Conservation (phyloP, 2,113 vertebrate species). For the Corythornis cristatus region DNA sequence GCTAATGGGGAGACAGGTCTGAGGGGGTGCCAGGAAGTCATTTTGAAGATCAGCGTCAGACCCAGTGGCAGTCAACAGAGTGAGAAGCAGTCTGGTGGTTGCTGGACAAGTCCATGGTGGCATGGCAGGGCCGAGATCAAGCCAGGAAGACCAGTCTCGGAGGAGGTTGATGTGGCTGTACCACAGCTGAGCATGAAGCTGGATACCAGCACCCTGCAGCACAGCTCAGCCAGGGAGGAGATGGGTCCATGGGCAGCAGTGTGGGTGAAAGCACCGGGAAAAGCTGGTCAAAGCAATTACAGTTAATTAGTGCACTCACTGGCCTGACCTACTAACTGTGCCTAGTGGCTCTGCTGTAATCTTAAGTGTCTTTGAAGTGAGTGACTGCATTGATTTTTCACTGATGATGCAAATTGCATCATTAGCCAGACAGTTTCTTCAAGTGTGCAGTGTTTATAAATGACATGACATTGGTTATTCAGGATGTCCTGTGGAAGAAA, state of each 20-base stretch:
- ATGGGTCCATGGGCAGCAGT: neutral
- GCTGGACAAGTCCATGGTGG: neutral
- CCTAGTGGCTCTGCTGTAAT: neutral
- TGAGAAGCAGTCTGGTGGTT: neutral
- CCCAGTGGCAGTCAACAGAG: neutral
- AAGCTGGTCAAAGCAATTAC: neutral
- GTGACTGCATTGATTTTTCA: neutral
- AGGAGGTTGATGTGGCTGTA: neutral
- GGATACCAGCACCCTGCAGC: neutral
- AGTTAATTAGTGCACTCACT: neutral
- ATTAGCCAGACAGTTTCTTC: neutral
- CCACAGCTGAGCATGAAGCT: neutral
- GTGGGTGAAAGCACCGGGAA: neutral
- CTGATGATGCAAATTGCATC: neutral
- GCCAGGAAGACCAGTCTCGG: neutral
- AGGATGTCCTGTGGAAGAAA: neutral
- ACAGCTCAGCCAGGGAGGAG: neutral
- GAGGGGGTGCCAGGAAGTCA: neutral
- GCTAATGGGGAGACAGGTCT: neutral
- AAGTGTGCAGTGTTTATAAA: neutral
- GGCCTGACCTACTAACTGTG: neutral
- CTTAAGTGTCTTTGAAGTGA: neutral
- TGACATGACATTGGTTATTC: neutral
- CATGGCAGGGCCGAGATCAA: neutral
- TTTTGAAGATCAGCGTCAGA: neutral